These are phyloP conservation scores for Ahaetulla prasina DNA, from an alignment of 2,113 vertebrate species.

Conservation along the genomic window DNA sequence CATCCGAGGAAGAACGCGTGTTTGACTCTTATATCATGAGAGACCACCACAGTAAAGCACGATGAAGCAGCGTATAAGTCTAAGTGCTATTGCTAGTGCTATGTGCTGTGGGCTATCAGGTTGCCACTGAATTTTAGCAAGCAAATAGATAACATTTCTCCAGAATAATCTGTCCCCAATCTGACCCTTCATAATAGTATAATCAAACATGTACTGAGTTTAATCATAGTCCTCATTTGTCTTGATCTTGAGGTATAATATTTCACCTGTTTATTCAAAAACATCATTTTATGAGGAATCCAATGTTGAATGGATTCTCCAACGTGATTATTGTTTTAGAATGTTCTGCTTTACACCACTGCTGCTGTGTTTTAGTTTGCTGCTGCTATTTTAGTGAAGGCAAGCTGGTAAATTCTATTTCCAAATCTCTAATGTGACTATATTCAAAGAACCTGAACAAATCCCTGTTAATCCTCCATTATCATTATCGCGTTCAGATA, in stretches of 20 bases:
- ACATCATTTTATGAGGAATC: background rate
- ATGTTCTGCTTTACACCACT: background rate
- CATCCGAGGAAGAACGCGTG: too few relatives aligned
- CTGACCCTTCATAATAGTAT: background rate
- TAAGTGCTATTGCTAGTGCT: background rate
- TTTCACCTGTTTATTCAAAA: background rate
- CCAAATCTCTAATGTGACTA: background rate
- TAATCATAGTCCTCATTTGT: background rate
- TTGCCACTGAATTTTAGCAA: background rate
- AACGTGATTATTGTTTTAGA: conserved; percentile 4
- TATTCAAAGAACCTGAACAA: conserved; percentile 2
- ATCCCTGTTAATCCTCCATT: conserved; percentile 19
- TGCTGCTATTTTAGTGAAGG: conserved; percentile 4
- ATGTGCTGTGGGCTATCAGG: background rate
- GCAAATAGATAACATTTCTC: background rate
- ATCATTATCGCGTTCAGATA: background rate
- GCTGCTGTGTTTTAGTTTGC: background rate
- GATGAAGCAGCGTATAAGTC: background rate
- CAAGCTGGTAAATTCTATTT: conserved; percentile 13
- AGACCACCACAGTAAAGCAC: too few relatives aligned
- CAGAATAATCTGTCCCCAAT: background rate
- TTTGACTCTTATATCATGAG: too few relatives aligned
- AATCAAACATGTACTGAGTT: background rate
- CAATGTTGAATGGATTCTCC: background rate
- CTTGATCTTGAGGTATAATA: background rate